Base-by-base conservation (phyloP, 2,113 vertebrate genomes). In the Prolemur simus region DNA sequence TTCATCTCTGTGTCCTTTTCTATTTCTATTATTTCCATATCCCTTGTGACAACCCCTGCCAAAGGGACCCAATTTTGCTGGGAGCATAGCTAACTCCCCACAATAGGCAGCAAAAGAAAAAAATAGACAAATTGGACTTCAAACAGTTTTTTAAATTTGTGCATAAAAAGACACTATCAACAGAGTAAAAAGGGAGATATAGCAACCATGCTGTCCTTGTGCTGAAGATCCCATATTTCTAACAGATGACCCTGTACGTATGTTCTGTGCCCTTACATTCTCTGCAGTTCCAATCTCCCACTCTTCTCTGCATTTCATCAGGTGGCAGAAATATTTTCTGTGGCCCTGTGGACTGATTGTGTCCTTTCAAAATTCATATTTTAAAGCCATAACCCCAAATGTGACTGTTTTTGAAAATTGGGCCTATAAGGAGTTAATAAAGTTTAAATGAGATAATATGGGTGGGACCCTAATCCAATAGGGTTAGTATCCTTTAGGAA, bases 21-120 rank as follows among this genome's bases (percentile, higher is more conserved):
- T 47, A 47, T 47, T 47, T 47, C 47, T 47, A 47, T 47, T 47
- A 47, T 47, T 47, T 47, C 47, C 47, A 47, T 47, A 47, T 47
- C 47, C 10, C 47, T 47, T 47, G 47, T 47, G 47, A 47, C 47
- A 10, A 47, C 47, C 1, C 47, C 47, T 47, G 47, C 47, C 47
- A 47, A 47, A 47, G 8, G 47, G 47, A 47, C 47, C 47, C 10
- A 10, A 47, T 47, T 47, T 47, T 47, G 47, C 47, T 47, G 47
- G 42, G 47, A 47, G 47, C 9, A 10, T 47, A 47, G 47, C 47
- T 47, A 47, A 47, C 47, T 47, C 47, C 47, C 47, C 42, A 42
- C 42, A 42, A n/a, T n/a, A n/a, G n/a, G n/a, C n/a, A 66, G n/a
- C 27, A 85, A 34, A 81, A 52, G n/a, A 56, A 54, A 80, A 90